These are phyloP conservation scores for Vulpes vulpes DNA, from an alignment of 2,113 vertebrate species.

Conservation along the genomic window DNA sequence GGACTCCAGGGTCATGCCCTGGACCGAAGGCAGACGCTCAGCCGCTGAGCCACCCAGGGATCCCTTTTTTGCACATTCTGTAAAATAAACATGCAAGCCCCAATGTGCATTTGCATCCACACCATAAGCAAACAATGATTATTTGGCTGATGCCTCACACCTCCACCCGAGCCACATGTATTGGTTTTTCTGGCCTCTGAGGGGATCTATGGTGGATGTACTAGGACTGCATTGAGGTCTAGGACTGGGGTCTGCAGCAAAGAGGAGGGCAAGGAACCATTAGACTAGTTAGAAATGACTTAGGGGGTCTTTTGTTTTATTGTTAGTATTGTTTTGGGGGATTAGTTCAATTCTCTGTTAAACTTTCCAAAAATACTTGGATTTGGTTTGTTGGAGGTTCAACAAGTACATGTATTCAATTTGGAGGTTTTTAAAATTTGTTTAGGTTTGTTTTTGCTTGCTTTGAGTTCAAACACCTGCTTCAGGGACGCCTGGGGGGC, in stretches of 20 bases:
- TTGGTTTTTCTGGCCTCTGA: background rate
- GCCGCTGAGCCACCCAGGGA: too few relatives aligned
- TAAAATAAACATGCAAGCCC: constrained; percentile 54
- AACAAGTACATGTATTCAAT: background rate
- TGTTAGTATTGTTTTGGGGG: background rate
- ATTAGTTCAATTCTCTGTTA: background rate
- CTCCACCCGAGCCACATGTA: background rate
- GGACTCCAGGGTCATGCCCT: too few relatives aligned
- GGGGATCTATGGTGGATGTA: background rate
- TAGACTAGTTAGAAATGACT: background rate
- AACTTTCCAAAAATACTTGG: background rate
- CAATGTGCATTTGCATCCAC: background rate
- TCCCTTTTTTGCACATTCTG: background rate
- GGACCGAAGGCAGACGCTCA: too few relatives aligned
- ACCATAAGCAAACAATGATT: constrained; percentile 7
- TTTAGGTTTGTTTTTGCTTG: background rate
- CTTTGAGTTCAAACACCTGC: constrained; percentile 29
- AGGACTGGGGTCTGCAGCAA: background rate
- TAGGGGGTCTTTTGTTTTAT: background rate
- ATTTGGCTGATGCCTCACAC: background rate
- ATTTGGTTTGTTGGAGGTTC: background rate
- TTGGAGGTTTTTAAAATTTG: background rate
- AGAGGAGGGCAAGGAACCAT: background rate
- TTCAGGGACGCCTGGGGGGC: background rate
- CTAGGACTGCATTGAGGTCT: background rate